Base-by-base conservation (phyloP, 2,797 vertebrate genomes). In the Paedocypris micromegethes region DNA sequence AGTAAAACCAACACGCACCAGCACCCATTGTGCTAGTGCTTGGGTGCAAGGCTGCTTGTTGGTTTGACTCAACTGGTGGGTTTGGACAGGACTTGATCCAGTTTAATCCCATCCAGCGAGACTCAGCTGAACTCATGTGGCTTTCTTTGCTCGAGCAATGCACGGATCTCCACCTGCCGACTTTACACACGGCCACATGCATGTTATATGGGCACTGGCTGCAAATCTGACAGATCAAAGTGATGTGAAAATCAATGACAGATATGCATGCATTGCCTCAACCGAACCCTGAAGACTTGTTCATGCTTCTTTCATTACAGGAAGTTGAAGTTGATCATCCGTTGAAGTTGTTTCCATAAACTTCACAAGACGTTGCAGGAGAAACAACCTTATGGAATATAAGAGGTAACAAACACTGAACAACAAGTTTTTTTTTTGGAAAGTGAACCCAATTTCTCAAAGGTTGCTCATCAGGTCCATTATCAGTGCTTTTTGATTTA, bases 361-460 rank as follows among this genome's bases (percentile, higher is more conserved):
- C 23, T 23, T 23, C 23, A 23, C 23, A 1, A 23, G 23, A 23
- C 23, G 23, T 23, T 23, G 23, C 53, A 65, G 63, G 74, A 75
- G 77, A 80, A 83, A 82, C 82, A 77, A 56, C 82, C 54, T 69
- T 58, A 61, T 48, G 51, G 45, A 83, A 86, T 82, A 58, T 71
- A 73, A 67, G 77, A 73, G 79, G 73, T 80, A 82, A 81, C 75
- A 81, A 78, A 87, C 81, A 82, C 85, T 82, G 85, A 80, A 77
- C 78, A 72, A 46, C 78, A 79, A 80, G 80, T 82, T 72, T 81
- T 80, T 88, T 89, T 89, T 87, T 88, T 87, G 84, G 81, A 83
- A 83, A 80, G 77, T 77, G 80, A 78, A 83, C 80, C 84, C 85
- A 83, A 87, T 87, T 90, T 87, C 23, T 23, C 23, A 23, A 23